These are phyloP conservation scores for Sarcophaga subvicina DNA, from an alignment of 2,888 invertebrate species.

Conservation along the genomic window DNA sequence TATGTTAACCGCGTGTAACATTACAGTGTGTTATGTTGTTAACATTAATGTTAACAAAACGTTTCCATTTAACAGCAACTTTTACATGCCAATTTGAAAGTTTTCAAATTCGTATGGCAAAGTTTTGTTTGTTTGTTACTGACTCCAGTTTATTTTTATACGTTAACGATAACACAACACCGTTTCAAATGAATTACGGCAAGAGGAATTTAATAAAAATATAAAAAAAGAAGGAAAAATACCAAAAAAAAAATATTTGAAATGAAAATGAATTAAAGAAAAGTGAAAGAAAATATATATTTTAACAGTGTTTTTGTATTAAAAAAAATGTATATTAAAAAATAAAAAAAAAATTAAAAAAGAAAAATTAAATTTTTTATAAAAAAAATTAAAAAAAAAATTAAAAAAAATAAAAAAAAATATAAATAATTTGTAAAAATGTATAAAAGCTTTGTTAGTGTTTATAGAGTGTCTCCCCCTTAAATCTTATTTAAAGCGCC, in stretches of 20 bases:
- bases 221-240: not conserved
- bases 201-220: not conserved
- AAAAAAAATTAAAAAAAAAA: slow-evolving; percentile 7
- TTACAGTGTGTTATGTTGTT: not conserved
- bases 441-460: slow-evolving; percentile 2
- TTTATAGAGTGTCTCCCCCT: not conserved
- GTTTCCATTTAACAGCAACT: slow-evolving; percentile 39
- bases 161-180: slow-evolving; percentile 63
- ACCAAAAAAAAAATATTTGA: slow-evolving; percentile 5
- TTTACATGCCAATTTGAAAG: not conserved
- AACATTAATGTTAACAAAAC: slow-evolving; percentile 6
- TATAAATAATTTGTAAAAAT: slow-evolving; percentile 35
- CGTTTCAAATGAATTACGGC: slow-evolving; percentile 48
- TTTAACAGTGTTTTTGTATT: slow-evolving; percentile 22
- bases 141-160: slow-evolving; percentile 67
- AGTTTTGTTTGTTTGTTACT: slow-evolving; percentile 36
- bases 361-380: not conserved
- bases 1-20: not conserved
- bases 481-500: slow-evolving; percentile 13
- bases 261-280: slow-evolving; percentile 12
- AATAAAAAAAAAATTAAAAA: slow-evolving; percentile 1
- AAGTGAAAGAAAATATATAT: slow-evolving; percentile 1
- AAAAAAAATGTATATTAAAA: slow-evolving; percentile 7
- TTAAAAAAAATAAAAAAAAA: slow-evolving; percentile 15
- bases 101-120: slow-evolving; percentile 25